Evolutionary conservation across 1,140 invertebrate species (phyloP).

Genomic region (Drosophila willistoni): DNA sequence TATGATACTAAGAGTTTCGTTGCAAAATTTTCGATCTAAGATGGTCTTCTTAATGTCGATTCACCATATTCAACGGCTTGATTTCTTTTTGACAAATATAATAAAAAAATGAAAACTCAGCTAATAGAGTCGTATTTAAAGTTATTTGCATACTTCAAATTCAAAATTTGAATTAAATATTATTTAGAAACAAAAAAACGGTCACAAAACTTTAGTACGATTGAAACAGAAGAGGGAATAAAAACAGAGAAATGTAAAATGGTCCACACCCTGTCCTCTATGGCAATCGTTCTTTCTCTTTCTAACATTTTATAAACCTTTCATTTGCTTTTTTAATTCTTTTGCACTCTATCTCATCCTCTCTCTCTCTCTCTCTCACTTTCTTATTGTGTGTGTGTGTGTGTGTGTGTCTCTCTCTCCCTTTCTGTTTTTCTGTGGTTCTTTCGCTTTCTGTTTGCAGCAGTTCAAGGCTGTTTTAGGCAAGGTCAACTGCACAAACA

Average conservation of each 20-base stretch:
- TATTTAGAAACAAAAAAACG: too few relatives aligned
- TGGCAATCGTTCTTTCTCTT: background rate
- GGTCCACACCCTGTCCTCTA: background rate
- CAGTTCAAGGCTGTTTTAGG: constrained; percentile 21
- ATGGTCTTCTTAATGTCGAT: too few relatives aligned
- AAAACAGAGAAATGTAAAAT: background rate
- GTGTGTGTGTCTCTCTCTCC: background rate
- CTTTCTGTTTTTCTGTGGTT: background rate
- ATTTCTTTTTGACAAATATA: too few relatives aligned
- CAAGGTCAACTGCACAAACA: constrained; percentile 33
- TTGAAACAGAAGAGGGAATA: too few relatives aligned
- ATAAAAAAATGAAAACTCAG: too few relatives aligned
- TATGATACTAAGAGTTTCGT: too few relatives aligned
- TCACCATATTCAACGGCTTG: too few relatives aligned
- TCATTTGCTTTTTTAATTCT: background rate
- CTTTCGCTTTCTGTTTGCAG: constrained; percentile 16
- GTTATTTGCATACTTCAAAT: too few relatives aligned
- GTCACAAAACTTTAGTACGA: too few relatives aligned
- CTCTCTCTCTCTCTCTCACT: background rate
- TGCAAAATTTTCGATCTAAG: too few relatives aligned
- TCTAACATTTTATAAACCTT: background rate
- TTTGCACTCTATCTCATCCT: background rate
- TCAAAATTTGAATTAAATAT: too few relatives aligned
- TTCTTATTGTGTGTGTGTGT: background rate
- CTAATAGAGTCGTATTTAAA: too few relatives aligned